Percentiles rank a stretch among this genome's conserved stretches.
These are phyloP conservation scores for Thalassophryne amazonica DNA, from an alignment of 2,797 vertebrate species.

Conservation along the genomic window DNA sequence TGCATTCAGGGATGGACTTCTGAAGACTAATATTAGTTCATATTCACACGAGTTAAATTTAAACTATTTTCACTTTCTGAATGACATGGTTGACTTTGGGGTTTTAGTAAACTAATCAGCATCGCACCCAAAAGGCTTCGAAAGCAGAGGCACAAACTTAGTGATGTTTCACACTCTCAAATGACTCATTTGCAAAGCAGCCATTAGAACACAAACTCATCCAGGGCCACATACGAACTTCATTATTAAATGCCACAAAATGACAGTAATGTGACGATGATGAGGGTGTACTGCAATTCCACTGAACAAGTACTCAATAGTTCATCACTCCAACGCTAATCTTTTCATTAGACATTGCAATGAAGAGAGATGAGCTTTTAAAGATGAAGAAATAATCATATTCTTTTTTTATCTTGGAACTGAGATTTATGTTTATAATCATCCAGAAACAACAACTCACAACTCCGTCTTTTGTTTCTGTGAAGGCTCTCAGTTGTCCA, in stretches of 20 bases:
- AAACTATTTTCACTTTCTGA: slow-evolving; percentile 44
- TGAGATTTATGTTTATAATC: too few species aligned
- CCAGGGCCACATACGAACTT: slow-evolving; percentile 4
- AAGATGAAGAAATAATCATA: too few species aligned
- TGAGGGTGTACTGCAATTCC: background rate
- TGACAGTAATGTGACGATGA: background rate
- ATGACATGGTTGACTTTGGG: slow-evolving; percentile 32
- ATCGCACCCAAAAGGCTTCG: slow-evolving; percentile 22
- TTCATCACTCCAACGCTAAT: background rate
- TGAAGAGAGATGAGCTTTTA: too few species aligned
- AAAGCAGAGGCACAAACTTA: slow-evolving; percentile 15
- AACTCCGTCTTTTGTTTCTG: too few species aligned
- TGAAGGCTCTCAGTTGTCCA: too few species aligned
- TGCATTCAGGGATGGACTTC: slow-evolving; percentile 49
- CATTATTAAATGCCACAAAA: slow-evolving; percentile 24
- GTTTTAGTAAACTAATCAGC: slow-evolving; percentile 41
- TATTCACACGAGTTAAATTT: slow-evolving; percentile 42
- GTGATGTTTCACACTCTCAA: slow-evolving; percentile 22
- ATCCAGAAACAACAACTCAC: too few species aligned
- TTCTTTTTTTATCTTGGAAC: too few species aligned
- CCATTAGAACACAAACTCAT: slow-evolving; percentile 17
- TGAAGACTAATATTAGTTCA: slow-evolving; percentile 66
- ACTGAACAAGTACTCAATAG: background rate
- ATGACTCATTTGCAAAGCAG: slow-evolving; percentile 20
- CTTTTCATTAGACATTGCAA: background rate